Evolutionary conservation across 1,140 invertebrate species (phyloP).

Genomic region (Cotesia chilonis): DNA sequence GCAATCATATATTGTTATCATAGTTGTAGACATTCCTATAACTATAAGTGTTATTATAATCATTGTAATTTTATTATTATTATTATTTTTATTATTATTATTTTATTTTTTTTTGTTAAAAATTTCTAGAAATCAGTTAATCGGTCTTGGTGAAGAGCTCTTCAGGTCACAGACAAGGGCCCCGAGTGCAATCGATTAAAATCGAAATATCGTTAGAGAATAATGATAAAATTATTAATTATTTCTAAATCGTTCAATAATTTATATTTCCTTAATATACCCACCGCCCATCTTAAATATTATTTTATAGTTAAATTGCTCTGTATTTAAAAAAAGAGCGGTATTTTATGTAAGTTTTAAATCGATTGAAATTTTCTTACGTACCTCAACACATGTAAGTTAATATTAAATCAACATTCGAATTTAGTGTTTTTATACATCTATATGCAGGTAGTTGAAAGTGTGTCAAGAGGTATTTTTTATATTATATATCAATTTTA

Average conservation of each 20-base stretch:
- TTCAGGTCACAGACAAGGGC: conserved; percentile 7
- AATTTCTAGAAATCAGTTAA: conserved; percentile 12
- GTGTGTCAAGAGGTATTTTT: conserved; percentile 50
- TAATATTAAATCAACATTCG: conserved; percentile 14
- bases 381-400: conserved; percentile 13
- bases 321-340: conserved; percentile 35
- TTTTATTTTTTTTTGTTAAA: conserved; percentile 12
- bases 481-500: conserved; percentile 56
- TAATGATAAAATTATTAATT: conserved; percentile 2
- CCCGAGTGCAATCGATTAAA: conserved; percentile 15
- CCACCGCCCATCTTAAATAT: conserved; percentile 43
- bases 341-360: conserved; percentile 39
- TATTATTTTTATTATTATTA: conserved; percentile 5
- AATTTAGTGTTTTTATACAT: conserved; percentile 46
- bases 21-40: too few relatives aligned
- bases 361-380: conserved; percentile 20
- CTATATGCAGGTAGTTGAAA: conserved; percentile 36
- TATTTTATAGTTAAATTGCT: conserved; percentile 36
- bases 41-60: too few relatives aligned
- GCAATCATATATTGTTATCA: too few relatives aligned
- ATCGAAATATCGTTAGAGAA: conserved; percentile 7
- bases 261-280: conserved; percentile 17
- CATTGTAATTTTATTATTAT: neutral
- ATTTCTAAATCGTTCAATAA: neutral
- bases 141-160: conserved; percentile 1